Conservation (phyloP, 2,888 invertebrate genomes). For the Zhuqinia jingwanae region DNA sequence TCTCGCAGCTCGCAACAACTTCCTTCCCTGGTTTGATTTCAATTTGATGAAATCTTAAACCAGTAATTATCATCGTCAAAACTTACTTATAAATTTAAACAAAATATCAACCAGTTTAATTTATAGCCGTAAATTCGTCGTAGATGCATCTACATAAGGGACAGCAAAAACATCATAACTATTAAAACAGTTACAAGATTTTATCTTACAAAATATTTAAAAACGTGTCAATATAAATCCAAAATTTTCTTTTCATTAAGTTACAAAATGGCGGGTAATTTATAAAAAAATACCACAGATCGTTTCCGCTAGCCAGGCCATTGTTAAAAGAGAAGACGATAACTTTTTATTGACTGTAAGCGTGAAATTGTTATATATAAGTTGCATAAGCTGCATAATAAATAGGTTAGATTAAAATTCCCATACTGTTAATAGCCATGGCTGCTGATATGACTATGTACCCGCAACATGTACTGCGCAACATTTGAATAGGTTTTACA, state of each 20-base stretch:
- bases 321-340: too few relatives aligned
- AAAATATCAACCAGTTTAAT: constrained; percentile 4
- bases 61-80: constrained; percentile 29
- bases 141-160: neutral
- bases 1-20: constrained; percentile 77
- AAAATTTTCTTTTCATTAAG: too few relatives aligned
- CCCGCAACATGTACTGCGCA: neutral
- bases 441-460: neutral
- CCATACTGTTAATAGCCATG: neutral
- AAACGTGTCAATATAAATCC: too few relatives aligned
- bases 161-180: constrained; percentile 33
- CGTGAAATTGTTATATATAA: too few relatives aligned
- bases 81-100: too few relatives aligned
- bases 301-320: too few relatives aligned
- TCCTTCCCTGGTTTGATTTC: constrained; percentile 77
- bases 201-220: constrained; percentile 4
- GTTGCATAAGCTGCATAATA: too few relatives aligned
- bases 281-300: too few relatives aligned
- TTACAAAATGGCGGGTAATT: too few relatives aligned
- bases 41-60: constrained; percentile 9
- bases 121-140: neutral
- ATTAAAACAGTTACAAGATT: neutral
- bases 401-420: too few relatives aligned
- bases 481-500: neutral
- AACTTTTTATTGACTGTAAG: too few relatives aligned